These are phyloP conservation scores for Rhineura floridana DNA, from an alignment of 2,113 vertebrate species.

Conservation along the genomic window DNA sequence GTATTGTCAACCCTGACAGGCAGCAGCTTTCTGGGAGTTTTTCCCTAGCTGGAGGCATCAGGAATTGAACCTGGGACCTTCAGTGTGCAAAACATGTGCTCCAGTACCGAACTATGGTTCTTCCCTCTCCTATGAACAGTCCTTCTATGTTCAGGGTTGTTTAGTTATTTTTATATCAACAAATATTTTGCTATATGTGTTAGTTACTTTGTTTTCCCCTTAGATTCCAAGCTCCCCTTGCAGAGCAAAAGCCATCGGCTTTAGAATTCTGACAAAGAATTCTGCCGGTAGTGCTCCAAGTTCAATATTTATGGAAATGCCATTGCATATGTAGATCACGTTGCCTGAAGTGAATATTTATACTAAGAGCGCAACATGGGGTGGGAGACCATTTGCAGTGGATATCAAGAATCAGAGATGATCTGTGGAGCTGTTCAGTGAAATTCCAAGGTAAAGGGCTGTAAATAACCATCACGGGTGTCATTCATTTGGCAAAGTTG, in stretches of 20 bases:
- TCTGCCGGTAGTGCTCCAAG: conserved; percentile 18
- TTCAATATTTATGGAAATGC: conserved; percentile 48
- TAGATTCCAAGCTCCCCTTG: no score
- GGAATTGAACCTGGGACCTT: no score
- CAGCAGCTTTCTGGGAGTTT: no score
- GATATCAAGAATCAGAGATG: conserved; percentile 36
- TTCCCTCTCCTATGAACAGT: no score
- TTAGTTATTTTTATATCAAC: no score
- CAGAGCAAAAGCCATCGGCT: conserved; percentile 20
- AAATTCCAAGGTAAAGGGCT: conserved; percentile 46
- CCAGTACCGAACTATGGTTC: no score
- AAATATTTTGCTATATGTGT: no score
- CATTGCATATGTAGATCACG: conserved; percentile 32
- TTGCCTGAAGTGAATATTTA: conserved; percentile 31
- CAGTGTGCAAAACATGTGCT: no score
- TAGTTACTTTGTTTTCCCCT: no score
- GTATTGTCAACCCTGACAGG: no score
- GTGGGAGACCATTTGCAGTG: conserved; percentile 22
- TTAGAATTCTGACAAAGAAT: conserved; percentile 22
- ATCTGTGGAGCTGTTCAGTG: conserved; percentile 38
- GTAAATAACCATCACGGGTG: conserved; percentile 59
- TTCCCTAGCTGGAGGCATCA: no score
- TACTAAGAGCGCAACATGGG: not conserved
- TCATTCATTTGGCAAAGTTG: conserved; percentile 47
- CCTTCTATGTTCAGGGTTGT: no score